Conservation (phyloP, 2,888 invertebrate genomes). For the Sinelater perroti region DNA sequence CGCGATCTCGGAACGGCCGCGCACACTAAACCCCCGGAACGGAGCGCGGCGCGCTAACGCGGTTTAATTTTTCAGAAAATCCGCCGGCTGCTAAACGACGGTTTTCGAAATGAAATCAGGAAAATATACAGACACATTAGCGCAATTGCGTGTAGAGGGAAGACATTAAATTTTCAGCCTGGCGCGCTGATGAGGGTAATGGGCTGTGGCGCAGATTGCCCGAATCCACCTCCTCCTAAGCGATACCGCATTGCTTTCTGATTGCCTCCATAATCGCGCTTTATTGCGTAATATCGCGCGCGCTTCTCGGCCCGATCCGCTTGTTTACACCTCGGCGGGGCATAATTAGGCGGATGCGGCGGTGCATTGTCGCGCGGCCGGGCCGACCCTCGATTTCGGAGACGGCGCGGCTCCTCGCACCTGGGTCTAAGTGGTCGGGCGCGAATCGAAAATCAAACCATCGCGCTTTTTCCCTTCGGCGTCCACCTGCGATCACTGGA, state of each 20-base stretch:
- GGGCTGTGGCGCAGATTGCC: constrained; percentile 58
- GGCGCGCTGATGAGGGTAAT: constrained; percentile 59
- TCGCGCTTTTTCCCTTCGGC: too few species aligned
- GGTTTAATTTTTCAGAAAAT: constrained; percentile 35
- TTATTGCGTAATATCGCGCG: constrained; percentile 40
- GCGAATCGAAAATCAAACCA: too few species aligned
- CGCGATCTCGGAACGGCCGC: too few species aligned
- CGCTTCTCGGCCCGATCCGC: constrained; percentile 1
- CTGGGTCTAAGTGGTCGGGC: too few species aligned
- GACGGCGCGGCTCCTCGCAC: too few species aligned
- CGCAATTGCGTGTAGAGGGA: constrained; percentile 59
- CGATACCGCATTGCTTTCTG: constrained; percentile 47
- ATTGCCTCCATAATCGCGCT: constrained; percentile 43
- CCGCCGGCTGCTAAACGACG: constrained; percentile 31
- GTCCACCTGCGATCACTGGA: too few species aligned
- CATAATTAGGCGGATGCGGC: too few species aligned
- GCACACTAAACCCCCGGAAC: background rate
- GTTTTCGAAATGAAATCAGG: constrained; percentile 48
- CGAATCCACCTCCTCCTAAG: constrained; percentile 52
- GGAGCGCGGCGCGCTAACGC: constrained; percentile 18
- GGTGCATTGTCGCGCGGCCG: too few species aligned
- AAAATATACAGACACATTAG: constrained; percentile 56
- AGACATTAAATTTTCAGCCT: constrained; percentile 60
- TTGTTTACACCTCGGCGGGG: constrained; percentile 8
- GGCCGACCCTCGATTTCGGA: too few species aligned